Percentiles rank a stretch among this genome's conserved stretches.
phyloP scores from a whole-genome alignment of 2,113 vertebrate genomes.

The Gambusia affinis region DNA sequence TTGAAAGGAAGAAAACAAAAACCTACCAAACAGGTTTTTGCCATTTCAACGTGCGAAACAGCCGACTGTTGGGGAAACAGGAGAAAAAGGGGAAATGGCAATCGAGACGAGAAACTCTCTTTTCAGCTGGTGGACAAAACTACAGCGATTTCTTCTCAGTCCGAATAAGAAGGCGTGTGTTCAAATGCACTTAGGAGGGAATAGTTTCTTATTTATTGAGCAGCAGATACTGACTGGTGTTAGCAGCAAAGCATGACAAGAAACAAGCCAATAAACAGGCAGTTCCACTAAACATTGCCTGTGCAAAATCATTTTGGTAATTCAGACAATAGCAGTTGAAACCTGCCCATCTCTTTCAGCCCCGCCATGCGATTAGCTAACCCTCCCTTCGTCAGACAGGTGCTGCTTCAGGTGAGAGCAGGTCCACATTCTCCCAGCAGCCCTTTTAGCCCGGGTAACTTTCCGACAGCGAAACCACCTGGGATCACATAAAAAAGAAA shows the following conservation, averaged over 20 bases:
- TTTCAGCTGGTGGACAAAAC: background rate
- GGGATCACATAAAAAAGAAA: slow-evolving; percentile 10
- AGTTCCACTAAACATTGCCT: too few species aligned
- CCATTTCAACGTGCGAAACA: background rate
- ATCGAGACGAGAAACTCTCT: background rate
- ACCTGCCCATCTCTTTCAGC: too few species aligned
- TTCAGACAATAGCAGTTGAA: too few species aligned
- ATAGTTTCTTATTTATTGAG: too few species aligned
- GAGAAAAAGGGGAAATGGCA: background rate
- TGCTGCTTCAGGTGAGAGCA: background rate
- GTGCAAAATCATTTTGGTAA: too few species aligned
- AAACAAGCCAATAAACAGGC: too few species aligned
- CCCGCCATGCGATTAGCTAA: too few species aligned
- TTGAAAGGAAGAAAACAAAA: background rate
- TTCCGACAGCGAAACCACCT: slow-evolving; percentile 25
- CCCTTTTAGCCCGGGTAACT: slow-evolving; percentile 1
- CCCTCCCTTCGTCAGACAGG: background rate
- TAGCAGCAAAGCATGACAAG: too few species aligned
- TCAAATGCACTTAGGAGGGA: too few species aligned
- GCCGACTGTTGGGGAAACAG: slow-evolving; percentile 22
- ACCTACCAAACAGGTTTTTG: slow-evolving; percentile 38
- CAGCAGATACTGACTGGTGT: too few species aligned
- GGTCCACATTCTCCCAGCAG: slow-evolving; percentile 33
- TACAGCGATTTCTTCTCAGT: background rate
- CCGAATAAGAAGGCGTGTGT: too few species aligned